Percentiles rank a stretch among this genome's conserved stretches.
phyloP scores from a whole-genome alignment of 1,140 invertebrate species.

The Dendroctonus valens region DNA sequence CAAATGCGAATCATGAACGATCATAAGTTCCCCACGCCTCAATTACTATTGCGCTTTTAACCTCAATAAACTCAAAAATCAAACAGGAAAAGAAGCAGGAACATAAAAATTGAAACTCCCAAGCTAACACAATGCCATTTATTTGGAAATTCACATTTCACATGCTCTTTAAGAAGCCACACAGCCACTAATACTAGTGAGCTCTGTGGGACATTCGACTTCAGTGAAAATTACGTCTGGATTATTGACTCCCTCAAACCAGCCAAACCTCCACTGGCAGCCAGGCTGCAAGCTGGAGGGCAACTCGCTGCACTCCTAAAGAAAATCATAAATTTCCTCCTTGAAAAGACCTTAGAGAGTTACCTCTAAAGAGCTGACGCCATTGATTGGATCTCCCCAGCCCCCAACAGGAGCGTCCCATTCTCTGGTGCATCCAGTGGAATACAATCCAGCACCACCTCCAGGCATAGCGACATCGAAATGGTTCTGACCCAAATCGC shows the following conservation, averaged over 20 bases:
- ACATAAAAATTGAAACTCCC: too few relatives aligned
- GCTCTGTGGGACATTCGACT: constrained; percentile 15
- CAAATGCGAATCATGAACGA: too few relatives aligned
- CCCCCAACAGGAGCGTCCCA: constrained; percentile 21
- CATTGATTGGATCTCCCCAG: constrained; percentile 14
- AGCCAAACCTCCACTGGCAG: constrained; percentile 16
- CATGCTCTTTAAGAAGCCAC: too few relatives aligned
- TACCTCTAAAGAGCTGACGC: constrained; percentile 5
- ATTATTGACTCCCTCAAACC: constrained; percentile 5
- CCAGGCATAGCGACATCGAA: constrained; percentile 33
- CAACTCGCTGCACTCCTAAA: constrained; percentile 12
- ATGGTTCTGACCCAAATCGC: constrained; percentile 23
- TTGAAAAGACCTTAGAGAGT: too few relatives aligned
- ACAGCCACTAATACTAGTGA: not conserved
- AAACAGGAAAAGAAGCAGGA: too few relatives aligned
- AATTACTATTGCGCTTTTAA: too few relatives aligned
- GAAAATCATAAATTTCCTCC: too few relatives aligned
- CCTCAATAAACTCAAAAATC: too few relatives aligned
- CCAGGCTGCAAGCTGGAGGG: constrained; percentile 5
- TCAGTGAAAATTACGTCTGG: constrained; percentile 1
- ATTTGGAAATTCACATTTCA: too few relatives aligned
- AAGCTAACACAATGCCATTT: too few relatives aligned
- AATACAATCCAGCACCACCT: constrained; percentile 12
- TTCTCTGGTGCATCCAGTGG: constrained; percentile 15
- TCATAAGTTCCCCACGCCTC: too few relatives aligned